These are phyloP conservation scores for Noctua fimbriata DNA, from an alignment of 2,888 invertebrate genomes.

Conservation along the genomic window DNA sequence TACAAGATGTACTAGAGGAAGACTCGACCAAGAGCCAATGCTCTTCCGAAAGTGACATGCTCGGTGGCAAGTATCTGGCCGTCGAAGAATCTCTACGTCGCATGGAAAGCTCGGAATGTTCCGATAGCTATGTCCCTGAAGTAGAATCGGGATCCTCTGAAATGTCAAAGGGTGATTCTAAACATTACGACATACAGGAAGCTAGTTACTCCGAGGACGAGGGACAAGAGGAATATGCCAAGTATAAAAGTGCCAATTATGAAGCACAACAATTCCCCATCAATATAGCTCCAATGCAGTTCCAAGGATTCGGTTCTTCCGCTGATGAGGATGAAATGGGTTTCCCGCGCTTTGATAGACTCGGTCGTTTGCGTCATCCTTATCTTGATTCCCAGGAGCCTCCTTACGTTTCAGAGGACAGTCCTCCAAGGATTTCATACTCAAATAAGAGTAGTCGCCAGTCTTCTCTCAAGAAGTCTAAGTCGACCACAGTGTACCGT, in stretches of 20 bases:
- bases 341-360: conserved; percentile 91
- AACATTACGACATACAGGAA: conserved; percentile 83
- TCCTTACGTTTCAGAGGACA: conserved; percentile 86
- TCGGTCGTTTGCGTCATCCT: conserved; percentile 89
- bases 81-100: conserved; percentile 88
- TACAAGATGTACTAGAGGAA: conserved; percentile 89
- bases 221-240: conserved; percentile 87
- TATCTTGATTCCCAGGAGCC: conserved; percentile 88
- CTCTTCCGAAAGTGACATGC: conserved; percentile 88
- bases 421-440: conserved; percentile 85
- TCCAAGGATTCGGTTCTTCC: conserved; percentile 91
- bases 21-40: conserved; percentile 88
- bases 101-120: conserved; percentile 92
- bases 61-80: conserved; percentile 80
- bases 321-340: conserved; percentile 93
- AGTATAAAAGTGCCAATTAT: conserved; percentile 83
- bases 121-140: conserved; percentile 93
- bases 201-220: conserved; percentile 90
- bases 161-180: conserved; percentile 89
- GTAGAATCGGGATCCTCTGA: conserved; percentile 91
- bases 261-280: conserved; percentile 86
- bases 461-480: conserved; percentile 86
- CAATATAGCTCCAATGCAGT: conserved; percentile 88
- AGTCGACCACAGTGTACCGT: conserved; percentile 81
- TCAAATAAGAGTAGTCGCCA: conserved; percentile 88